phyloP scores from a whole-genome alignment of 2,113 vertebrate genomes.

The Alectura lathami region DNA sequence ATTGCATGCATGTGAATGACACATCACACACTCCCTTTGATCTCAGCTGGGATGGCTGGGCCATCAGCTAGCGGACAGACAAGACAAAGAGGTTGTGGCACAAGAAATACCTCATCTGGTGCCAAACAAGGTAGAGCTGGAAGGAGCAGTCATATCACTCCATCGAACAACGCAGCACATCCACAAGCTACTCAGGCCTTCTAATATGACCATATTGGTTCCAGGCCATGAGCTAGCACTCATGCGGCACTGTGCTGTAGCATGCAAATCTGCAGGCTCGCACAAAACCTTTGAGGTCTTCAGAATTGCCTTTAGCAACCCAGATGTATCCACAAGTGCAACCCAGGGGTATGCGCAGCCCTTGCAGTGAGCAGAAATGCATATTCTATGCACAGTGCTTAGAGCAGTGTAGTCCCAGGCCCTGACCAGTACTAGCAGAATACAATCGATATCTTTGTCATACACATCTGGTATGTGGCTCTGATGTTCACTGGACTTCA shows the following conservation, averaged over 20 bases:
- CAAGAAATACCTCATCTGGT: background rate
- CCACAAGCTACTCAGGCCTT: background rate
- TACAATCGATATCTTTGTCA: background rate
- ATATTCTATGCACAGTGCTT: background rate
- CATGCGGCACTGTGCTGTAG: background rate
- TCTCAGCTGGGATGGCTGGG: background rate
- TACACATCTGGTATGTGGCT: background rate
- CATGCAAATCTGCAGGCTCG: background rate
- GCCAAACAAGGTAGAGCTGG: background rate
- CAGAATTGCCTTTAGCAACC: background rate
- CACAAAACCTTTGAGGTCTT: background rate
- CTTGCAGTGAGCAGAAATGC: background rate
- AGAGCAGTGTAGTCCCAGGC: background rate
- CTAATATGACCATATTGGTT: background rate
- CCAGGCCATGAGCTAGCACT: accelerated
- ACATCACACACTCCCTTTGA: background rate
- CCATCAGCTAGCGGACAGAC: background rate
- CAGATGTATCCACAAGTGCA: background rate
- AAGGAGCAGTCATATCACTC: background rate
- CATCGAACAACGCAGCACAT: background rate
- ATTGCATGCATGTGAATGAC: background rate
- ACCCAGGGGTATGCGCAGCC: background rate
- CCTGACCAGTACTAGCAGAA: background rate
- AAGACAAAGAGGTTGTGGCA: background rate
- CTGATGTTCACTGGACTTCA: background rate